Percentiles rank a stretch among this genome's conserved stretches.
phyloP scores from a whole-genome alignment of 2,113 vertebrate genomes.

The Neolamprologus variostigma region DNA sequence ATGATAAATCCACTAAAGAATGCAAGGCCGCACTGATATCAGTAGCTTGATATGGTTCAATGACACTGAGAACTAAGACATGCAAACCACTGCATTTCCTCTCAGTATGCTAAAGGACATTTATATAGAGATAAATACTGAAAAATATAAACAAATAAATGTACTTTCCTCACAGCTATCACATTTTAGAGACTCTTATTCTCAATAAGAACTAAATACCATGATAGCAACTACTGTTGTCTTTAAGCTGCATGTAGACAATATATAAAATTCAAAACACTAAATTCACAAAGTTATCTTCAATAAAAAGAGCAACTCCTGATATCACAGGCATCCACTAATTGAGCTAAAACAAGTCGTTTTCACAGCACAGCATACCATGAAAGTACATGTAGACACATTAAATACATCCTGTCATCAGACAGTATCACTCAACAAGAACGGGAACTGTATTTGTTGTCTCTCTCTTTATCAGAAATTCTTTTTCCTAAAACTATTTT shows the following conservation, averaged over 20 bases:
- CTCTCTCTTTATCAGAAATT: neutral
- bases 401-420: neutral
- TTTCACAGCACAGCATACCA: neutral
- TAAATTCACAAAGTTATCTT: neutral
- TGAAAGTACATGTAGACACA: neutral
- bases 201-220: neutral
- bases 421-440: neutral
- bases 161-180: neutral
- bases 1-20: neutral
- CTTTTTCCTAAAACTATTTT: neutral
- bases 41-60: neutral
- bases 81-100: neutral
- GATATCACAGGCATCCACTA: neutral
- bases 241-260: neutral
- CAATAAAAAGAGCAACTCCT: neutral
- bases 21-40: neutral
- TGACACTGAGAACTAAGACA: neutral
- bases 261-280: neutral
- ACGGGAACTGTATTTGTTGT: neutral
- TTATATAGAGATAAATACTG: neutral
- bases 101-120: neutral
- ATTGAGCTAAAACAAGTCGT: neutral
- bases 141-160: neutral
- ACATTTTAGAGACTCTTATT: neutral
- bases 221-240: neutral